These are phyloP conservation scores for Cephus cinctus DNA, from an alignment of 1,140 invertebrate species.

Conservation along the genomic window DNA sequence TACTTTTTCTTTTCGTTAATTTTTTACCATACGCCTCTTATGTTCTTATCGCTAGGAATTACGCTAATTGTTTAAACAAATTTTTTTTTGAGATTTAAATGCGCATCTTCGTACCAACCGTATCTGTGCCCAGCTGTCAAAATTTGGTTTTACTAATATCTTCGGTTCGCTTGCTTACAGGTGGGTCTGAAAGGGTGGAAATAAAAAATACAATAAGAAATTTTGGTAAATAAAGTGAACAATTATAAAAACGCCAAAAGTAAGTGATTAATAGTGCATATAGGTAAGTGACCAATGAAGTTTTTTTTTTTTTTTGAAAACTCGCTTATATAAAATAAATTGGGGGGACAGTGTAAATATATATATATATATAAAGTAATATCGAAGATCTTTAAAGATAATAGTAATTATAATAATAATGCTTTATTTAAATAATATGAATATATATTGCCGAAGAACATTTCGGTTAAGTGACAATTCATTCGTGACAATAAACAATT, in stretches of 20 bases:
- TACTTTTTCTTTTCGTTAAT: too few relatives aligned
- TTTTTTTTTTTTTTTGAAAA: too few relatives aligned
- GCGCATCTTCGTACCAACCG: conserved; percentile 22
- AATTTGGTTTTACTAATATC: conserved; percentile 24
- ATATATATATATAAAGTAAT: conserved; percentile 4
- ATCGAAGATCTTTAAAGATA: conserved; percentile 5
- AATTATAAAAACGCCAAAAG: conserved; percentile 23
- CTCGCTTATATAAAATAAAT: neutral
- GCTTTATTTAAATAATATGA: conserved; percentile 40
- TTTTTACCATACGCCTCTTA: too few relatives aligned
- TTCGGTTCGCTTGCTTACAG: conserved; percentile 33
- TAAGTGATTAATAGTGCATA: neutral
- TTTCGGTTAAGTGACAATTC: conserved; percentile 29
- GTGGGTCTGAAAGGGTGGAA: conserved; percentile 49
- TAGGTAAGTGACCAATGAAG: neutral
- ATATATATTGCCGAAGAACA: conserved; percentile 18
- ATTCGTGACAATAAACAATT: conserved; percentile 20
- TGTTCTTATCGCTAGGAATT: too few relatives aligned
- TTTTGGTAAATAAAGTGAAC: conserved; percentile 30
- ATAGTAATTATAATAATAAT: conserved; percentile 28
- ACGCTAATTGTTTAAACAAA: too few relatives aligned
- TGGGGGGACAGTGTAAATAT: neutral
- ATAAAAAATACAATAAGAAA: conserved; percentile 39
- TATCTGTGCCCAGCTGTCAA: conserved; percentile 23
- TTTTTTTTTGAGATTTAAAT: too few relatives aligned